A percentile compares a stretch with the other conserved stretches of the same genome.
phyloP scores from a whole-genome alignment of 2,113 vertebrate genomes.

The Pollimyrus isidori region DNA sequence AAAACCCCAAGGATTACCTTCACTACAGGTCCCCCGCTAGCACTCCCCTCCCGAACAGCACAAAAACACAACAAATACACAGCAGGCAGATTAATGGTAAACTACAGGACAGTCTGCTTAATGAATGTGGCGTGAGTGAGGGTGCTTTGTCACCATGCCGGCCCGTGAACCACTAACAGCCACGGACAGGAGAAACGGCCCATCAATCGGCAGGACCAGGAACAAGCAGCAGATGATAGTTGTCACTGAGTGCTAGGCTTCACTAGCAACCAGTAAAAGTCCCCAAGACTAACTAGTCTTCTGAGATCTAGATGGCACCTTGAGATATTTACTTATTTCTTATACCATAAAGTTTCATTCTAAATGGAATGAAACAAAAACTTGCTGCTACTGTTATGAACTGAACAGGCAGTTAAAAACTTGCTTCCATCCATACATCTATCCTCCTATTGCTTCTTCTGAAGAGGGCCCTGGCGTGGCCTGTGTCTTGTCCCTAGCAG shows the following conservation, averaged over 20 bases:
- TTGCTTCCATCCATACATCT: neutral
- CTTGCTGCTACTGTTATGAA: neutral
- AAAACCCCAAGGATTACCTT: conserved; percentile 29
- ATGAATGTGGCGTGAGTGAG: neutral
- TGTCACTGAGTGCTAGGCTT: neutral
- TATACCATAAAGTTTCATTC: neutral
- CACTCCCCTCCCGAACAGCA: conserved; percentile 33
- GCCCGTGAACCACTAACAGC: conserved; percentile 33
- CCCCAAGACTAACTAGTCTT: conserved; percentile 24
- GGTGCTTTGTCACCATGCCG: conserved; percentile 19
- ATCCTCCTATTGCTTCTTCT: neutral
- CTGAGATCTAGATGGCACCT: conserved; percentile 29
- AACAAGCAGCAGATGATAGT: neutral
- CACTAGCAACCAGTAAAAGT: neutral
- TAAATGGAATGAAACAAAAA: neutral
- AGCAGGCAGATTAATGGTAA: conserved; percentile 47
- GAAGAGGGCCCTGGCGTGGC: neutral
- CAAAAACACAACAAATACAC: conserved; percentile 41
- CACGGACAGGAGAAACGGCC: neutral
- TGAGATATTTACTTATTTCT: neutral
- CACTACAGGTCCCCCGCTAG: conserved; percentile 24
- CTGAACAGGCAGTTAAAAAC: neutral
- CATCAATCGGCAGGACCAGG: neutral
- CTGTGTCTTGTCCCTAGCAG: neutral
- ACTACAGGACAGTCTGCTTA: conserved; percentile 51